Conservation (phyloP, 2,113 vertebrate genomes). For the Addax nasomaculatus region DNA sequence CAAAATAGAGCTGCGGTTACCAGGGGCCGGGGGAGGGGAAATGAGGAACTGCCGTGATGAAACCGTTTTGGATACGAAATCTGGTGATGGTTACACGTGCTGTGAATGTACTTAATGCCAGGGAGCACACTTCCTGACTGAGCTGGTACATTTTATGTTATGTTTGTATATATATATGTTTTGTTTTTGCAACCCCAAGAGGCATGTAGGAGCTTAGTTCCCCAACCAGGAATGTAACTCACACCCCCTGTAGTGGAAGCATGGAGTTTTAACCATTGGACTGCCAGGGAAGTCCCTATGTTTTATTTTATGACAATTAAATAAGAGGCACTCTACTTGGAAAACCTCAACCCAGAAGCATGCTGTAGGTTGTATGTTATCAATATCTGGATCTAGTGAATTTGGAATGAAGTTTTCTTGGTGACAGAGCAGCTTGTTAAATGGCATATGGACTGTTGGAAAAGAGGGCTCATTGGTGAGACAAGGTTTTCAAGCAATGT, state of each 20-base stretch:
- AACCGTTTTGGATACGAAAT: neutral
- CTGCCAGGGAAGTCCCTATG: neutral
- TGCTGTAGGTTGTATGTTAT: neutral
- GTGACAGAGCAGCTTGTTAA: neutral
- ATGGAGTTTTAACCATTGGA: neutral
- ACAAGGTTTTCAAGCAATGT: neutral
- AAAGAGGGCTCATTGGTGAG: neutral
- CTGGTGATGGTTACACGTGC: rapidly evolving
- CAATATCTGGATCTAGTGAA: neutral
- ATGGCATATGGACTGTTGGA: neutral
- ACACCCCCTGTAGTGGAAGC: neutral
- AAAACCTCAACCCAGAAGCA: neutral
- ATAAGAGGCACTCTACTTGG: neutral
- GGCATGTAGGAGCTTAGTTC: neutral
- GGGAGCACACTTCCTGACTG: rapidly evolving
- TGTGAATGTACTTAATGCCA: neutral
- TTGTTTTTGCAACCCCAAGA: neutral
- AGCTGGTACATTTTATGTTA: too few species aligned
- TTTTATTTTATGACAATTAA: neutral
- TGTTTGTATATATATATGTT: neutral
- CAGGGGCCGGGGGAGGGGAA: too few species aligned
- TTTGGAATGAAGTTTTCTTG: neutral
- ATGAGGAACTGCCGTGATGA: rapidly evolving
- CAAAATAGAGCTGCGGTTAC: neutral
- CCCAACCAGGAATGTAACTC: neutral